Conservation (phyloP, 2,113 vertebrate genomes). For the Dunckerocampus dactyliophorus region DNA sequence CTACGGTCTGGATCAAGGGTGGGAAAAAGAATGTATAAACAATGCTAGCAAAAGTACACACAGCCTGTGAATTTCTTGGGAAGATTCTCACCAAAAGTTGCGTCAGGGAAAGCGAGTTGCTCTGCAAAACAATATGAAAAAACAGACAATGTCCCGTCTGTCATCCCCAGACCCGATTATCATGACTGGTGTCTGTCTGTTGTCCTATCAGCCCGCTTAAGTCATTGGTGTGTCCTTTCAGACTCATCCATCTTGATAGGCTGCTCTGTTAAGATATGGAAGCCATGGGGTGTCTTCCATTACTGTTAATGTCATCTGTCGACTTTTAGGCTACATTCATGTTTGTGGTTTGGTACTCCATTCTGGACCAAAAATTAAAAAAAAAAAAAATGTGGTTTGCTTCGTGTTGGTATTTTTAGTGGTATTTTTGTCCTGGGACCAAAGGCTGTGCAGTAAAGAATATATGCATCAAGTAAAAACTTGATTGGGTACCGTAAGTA, state of each 20-base stretch:
- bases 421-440: no score
- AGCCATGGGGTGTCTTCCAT: slow-evolving; percentile 59
- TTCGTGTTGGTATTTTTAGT: no score
- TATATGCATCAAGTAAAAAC: no score
- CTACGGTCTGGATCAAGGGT: slow-evolving; percentile 20
- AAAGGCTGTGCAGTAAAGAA: no score
- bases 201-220: slow-evolving; percentile 56
- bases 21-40: slow-evolving; percentile 42
- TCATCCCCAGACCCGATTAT: slow-evolving; percentile 37
- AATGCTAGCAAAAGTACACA: slow-evolving; percentile 29
- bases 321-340: background rate
- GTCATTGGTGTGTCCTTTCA: slow-evolving; percentile 43
- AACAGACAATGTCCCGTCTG: background rate
- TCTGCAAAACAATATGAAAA: background rate
- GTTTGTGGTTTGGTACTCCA: no score
- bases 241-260: slow-evolving; percentile 67
- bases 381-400: background rate
- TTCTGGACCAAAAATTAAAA: slow-evolving; percentile 1
- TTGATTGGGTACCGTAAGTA: no score
- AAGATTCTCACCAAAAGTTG: slow-evolving; percentile 7
- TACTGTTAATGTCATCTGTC: slow-evolving; percentile 63
- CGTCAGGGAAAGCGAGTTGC: no score
- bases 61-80: slow-evolving; percentile 26
- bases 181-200: slow-evolving; percentile 47
- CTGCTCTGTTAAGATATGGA: slow-evolving; percentile 51